Evolutionary conservation across 2,888 invertebrate species (phyloP).

Genomic region (Tanypteryx hageni): DNA sequence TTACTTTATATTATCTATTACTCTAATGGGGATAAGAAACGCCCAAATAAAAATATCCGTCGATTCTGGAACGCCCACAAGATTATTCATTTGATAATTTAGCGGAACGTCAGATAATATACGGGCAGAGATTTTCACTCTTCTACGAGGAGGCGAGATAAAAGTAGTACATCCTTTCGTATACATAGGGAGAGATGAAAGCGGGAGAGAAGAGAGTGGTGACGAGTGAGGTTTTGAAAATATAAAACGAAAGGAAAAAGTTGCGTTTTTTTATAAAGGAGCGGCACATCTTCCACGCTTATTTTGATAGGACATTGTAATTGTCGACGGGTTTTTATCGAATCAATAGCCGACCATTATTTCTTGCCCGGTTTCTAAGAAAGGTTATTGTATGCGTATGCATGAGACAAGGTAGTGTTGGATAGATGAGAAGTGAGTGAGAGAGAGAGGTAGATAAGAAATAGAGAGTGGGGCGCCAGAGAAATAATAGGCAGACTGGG

Average conservation of each 20-base stretch:
- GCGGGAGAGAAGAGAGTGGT: no score
- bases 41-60: background rate
- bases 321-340: background rate
- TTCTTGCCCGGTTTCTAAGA: background rate
- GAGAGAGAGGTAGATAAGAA: background rate
- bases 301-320: no score
- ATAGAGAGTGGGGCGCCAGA: background rate
- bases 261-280: no score
- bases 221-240: no score
- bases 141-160: background rate
- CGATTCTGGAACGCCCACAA: background rate
- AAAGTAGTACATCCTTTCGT: background rate
- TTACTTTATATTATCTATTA: background rate
- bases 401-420: background rate
- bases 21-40: background rate
- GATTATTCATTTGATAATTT: conserved; percentile 1
- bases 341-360: background rate
- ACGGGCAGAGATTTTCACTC: background rate
- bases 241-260: no score
- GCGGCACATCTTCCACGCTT: no score
- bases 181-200: no score
- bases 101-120: background rate
- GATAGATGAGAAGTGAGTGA: background rate
- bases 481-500: background rate
- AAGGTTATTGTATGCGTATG: background rate